Conservation (phyloP, 2,113 vertebrate species). For the Oreotrochilus melanogaster region DNA sequence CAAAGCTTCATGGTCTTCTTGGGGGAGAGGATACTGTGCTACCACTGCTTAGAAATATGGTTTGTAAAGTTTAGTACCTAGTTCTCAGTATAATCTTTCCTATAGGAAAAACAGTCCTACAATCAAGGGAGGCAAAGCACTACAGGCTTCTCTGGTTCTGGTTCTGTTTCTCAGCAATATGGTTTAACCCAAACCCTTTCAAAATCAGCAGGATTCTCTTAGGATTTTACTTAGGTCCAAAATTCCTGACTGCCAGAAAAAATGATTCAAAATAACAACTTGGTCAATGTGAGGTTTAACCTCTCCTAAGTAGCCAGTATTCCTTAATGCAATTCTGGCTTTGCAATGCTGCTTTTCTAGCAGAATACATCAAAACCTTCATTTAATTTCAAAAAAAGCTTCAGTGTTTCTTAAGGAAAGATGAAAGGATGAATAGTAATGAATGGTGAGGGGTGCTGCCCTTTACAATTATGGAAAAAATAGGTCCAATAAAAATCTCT, state of each 20-base stretch:
- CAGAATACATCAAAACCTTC: not conserved
- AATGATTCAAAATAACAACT: not conserved
- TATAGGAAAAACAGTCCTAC: not conserved
- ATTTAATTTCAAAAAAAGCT: not conserved
- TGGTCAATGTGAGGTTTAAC: not conserved
- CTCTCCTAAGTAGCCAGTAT: not conserved
- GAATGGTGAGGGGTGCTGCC: not conserved
- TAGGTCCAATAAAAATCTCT: not conserved
- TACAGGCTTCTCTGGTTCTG: not conserved
- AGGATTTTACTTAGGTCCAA: not conserved
- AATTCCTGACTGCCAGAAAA: not conserved
- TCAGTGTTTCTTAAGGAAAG: not conserved
- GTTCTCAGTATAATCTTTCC: not conserved
- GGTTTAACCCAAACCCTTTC: not conserved
- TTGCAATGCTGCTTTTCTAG: not conserved
- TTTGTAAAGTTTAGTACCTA: not conserved
- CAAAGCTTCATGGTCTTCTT: not conserved
- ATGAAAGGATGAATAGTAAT: slow-evolving; percentile 16
- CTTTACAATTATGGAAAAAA: not conserved
- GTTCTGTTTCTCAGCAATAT: not conserved
- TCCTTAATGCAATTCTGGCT: not conserved
- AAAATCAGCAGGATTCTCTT: not conserved
- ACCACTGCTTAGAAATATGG: not conserved
- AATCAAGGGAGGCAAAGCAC: not conserved
- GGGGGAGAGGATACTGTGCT: not conserved